These are phyloP conservation scores for Cephus cinctus DNA, from an alignment of 1,140 invertebrate species.

Conservation along the genomic window DNA sequence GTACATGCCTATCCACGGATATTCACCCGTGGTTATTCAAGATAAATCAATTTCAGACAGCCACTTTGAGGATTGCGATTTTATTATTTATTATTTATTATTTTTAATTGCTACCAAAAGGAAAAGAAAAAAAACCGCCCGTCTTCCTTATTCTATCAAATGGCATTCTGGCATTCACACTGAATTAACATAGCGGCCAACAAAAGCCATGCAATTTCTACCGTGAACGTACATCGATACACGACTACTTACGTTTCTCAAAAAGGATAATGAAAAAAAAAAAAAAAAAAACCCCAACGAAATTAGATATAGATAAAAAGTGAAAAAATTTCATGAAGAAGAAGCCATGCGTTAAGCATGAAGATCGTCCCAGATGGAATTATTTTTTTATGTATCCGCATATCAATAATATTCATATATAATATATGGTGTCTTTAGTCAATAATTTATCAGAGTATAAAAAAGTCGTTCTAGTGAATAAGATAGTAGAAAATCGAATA, in stretches of 20 bases:
- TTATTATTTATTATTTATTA: no score
- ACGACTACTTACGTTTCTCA: no score
- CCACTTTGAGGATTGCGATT: no score
- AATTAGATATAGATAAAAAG: not conserved
- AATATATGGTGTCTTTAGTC: constrained; percentile 10
- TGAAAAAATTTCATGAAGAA: not conserved
- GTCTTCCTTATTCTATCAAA: no score
- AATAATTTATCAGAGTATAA: constrained; percentile 2
- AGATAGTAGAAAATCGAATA: constrained; percentile 1
- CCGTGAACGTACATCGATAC: no score
- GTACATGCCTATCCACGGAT: no score
- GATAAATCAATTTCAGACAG: no score
- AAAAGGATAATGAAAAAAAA: not conserved
- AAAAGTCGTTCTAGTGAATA: constrained; percentile 11
- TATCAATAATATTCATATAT: not conserved
- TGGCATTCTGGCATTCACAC: no score
- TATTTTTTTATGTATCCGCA: not conserved
- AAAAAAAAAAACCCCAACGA: not conserved
- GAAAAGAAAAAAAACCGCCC: no score
- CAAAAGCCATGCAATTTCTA: not conserved
- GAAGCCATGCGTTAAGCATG: constrained; percentile 34
- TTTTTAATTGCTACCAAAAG: no score
- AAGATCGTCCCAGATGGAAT: constrained; percentile 50
- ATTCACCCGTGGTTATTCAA: no score
- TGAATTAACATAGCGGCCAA: not conserved